Conservation (phyloP, 1,140 invertebrate species). For the Scaptomyza montana region DNA sequence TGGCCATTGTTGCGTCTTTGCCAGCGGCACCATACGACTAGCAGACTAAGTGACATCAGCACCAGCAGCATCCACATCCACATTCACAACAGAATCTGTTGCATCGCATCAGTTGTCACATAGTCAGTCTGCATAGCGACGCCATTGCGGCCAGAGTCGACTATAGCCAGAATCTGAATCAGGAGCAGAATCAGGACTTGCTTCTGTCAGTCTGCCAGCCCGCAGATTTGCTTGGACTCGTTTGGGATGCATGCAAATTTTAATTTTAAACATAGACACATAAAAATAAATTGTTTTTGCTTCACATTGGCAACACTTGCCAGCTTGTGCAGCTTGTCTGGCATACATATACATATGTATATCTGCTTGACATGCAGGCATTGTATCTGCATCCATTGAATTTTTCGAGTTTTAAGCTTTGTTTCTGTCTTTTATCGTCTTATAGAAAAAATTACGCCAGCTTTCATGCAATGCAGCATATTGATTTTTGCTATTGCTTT, state of each 20-base stretch:
- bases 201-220: conserved; percentile 23
- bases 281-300: conserved; percentile 78
- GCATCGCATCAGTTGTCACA: conserved; percentile 58
- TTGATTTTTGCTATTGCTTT: conserved; percentile 53
- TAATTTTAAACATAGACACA: conserved; percentile 76
- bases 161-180: conserved; percentile 28
- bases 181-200: conserved; percentile 15
- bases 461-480: conserved; percentile 63
- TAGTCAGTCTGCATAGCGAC: conserved; percentile 13
- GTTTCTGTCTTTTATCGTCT: conserved; percentile 31
- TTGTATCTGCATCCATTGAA: conserved; percentile 40
- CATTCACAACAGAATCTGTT: neutral
- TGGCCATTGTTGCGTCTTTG: neutral
- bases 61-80: neutral
- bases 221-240: conserved; percentile 39
- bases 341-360: conserved; percentile 15
- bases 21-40: neutral
- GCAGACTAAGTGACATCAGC: conserved; percentile 3
- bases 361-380: conserved; percentile 59
- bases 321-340: conserved; percentile 56
- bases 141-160: conserved; percentile 2
- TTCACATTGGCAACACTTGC: conserved; percentile 67
- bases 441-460: conserved; percentile 49
- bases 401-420: conserved; percentile 38
- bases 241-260: conserved; percentile 63